phyloP scores from a whole-genome alignment of 2,113 vertebrate species.

The Ophthalmolycus amberensis region DNA sequence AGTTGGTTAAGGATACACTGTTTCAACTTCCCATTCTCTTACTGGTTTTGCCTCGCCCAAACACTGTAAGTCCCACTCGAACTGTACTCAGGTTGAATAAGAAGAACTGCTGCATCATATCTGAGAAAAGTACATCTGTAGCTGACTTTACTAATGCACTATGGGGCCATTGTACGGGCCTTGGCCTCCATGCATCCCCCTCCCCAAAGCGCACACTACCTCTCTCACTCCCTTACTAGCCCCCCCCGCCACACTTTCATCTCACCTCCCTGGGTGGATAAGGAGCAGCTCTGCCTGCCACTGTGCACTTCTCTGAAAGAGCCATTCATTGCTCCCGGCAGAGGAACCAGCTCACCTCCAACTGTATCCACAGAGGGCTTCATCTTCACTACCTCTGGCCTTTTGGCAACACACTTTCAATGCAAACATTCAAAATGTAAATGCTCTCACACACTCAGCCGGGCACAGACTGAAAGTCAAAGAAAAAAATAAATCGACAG shows the following conservation, averaged over 20 bases:
- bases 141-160: constrained; percentile 47
- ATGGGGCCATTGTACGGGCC: constrained; percentile 65
- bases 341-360: constrained; percentile 66
- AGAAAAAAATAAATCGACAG: constrained; percentile 26
- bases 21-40: constrained; percentile 12
- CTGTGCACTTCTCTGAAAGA: constrained; percentile 69
- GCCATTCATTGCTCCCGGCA: constrained; percentile 71
- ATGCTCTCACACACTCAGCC: constrained; percentile 36
- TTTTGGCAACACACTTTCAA: constrained; percentile 49
- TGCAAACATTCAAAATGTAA: constrained; percentile 64
- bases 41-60: constrained; percentile 9
- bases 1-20: constrained; percentile 36
- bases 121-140: constrained; percentile 45
- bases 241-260: constrained; percentile 61
- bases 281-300: constrained; percentile 53
- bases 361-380: constrained; percentile 37
- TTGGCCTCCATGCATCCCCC: constrained; percentile 39
- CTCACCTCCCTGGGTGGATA: constrained; percentile 52
- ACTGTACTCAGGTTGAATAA: constrained; percentile 3
- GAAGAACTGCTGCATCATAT: constrained; percentile 11
- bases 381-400: constrained; percentile 52
- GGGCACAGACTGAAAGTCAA: background rate
- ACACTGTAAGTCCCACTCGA: constrained; percentile 4
- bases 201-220: constrained; percentile 33
- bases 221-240: constrained; percentile 40